phyloP scores from a whole-genome alignment of 1,140 invertebrate species.

The Atta cephalotes region DNA sequence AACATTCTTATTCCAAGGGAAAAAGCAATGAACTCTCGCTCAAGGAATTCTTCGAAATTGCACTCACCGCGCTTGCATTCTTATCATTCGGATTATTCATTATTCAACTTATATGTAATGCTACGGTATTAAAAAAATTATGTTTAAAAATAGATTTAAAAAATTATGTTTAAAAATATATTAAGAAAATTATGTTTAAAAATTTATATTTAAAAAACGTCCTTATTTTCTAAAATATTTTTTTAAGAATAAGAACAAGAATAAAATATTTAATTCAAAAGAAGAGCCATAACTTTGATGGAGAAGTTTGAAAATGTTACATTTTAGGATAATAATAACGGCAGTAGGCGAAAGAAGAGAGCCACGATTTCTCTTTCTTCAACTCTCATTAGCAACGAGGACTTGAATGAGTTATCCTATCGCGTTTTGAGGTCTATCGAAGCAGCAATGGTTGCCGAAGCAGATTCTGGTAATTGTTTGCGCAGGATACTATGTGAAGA shows the following conservation, averaged over 20 bases:
- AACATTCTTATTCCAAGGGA: conserved; percentile 82
- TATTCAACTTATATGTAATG: conserved; percentile 89
- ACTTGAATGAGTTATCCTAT: conserved; percentile 87
- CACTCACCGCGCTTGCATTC: conserved; percentile 92
- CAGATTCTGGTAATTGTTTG: conserved; percentile 87
- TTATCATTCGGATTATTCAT: conserved; percentile 93
- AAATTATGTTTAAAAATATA: neutral
- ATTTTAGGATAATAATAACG: conserved; percentile 25
- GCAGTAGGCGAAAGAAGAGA: conserved; percentile 74
- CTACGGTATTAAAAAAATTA: conserved; percentile 71
- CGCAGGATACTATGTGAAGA: conserved; percentile 88
- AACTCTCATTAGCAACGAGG: conserved; percentile 76
- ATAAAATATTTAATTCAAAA: neutral
- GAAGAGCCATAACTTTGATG: neutral
- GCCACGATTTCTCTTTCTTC: conserved; percentile 65
- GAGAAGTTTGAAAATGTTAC: neutral
- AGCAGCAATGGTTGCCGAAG: conserved; percentile 84
- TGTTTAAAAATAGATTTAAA: neutral
- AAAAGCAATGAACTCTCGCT: conserved; percentile 87
- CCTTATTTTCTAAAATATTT: neutral
- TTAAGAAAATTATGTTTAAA: neutral
- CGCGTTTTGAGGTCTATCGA: conserved; percentile 87
- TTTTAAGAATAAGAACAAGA: no score
- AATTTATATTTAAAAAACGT: neutral
- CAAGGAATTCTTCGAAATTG: conserved; percentile 92